Base-by-base conservation (phyloP, 1,140 invertebrate species). In the Helicoverpa armigera region DNA sequence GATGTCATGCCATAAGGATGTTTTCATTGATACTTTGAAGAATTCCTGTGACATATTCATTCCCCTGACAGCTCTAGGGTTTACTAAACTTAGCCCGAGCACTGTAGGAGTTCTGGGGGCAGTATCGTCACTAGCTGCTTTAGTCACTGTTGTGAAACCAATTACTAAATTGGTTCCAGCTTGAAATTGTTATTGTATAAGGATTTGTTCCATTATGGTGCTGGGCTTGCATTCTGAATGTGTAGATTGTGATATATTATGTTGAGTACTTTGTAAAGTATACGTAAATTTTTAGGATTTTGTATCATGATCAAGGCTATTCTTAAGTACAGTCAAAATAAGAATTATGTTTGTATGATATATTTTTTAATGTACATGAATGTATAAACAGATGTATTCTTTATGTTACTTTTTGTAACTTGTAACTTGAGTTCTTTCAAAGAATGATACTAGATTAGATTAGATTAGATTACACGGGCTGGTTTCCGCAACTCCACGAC, bases 11-110 rank as follows among this genome's bases (percentile, higher is more conserved):
- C 97, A 97, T 86, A 96, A 96, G 87, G 96, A 96, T 88, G 93
- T 98, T 4, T 94, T 97, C 79, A 95, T 98, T 65, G 98, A 98
- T 92, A 97, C 97, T 3, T 82, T 98, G 3, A 98, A 98, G 90
- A 98, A 98, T 96, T 91, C 95, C n/a, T 98, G 97, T 95, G 98
- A 99, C 92, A 88, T 98, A 50, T 97, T 98, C 76, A 97, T 99
- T 88, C 98, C 98, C 1, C 92, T 98, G 61, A 97, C 97, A 74
- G 96, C 97, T 63, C 93, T 98, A 79, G 97, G 97, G 0, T 96
- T 97, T 89, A 96, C 97, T 0, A 97, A 97, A 84, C 90, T 98
- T 2, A 97, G 96, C 83, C 97, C 98, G 9, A 96, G 97, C 79
- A 96, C 96, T 61, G 95, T 98, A 82, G 98, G 98, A 31, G 80